Conservation (phyloP, 2,888 invertebrate species). For the Pseudanteris insignis region DNA sequence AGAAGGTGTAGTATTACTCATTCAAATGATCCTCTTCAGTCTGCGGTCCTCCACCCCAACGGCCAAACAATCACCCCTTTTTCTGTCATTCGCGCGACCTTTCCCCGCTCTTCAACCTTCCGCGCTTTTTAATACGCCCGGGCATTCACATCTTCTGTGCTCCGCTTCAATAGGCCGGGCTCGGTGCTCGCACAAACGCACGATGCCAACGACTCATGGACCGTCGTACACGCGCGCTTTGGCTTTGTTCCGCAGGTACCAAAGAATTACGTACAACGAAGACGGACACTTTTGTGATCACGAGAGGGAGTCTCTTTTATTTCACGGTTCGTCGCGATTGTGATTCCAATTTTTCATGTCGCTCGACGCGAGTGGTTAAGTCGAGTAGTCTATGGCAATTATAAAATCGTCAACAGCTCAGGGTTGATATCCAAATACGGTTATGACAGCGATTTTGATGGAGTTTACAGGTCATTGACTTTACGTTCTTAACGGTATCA, state of each 20-base stretch:
- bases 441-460: too few relatives aligned
- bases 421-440: too few relatives aligned
- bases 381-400: conserved; percentile 12
- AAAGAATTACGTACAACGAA: conserved; percentile 13
- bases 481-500: too few relatives aligned
- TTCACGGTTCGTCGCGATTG: conserved; percentile 25
- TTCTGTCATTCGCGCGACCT: conserved; percentile 43
- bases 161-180: conserved; percentile 59
- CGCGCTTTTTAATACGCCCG: conserved; percentile 62
- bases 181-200: conserved; percentile 38
- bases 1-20: conserved; percentile 67
- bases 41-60: conserved; percentile 27
- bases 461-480: too few relatives aligned
- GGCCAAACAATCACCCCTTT: conserved; percentile 37
- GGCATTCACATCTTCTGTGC: conserved; percentile 61
- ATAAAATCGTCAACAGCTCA: too few relatives aligned
- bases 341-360: conserved; percentile 21
- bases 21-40: conserved; percentile 64
- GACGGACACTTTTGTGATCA: conserved; percentile 31
- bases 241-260: conserved; percentile 31
- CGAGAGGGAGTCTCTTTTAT: conserved; percentile 25
- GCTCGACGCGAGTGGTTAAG: conserved; percentile 7
- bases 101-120: conserved; percentile 38
- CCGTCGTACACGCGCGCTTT: conserved; percentile 24
- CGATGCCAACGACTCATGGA: conserved; percentile 18